Conservation (phyloP, 2,888 invertebrate species). For the Coremacera marginata region DNA sequence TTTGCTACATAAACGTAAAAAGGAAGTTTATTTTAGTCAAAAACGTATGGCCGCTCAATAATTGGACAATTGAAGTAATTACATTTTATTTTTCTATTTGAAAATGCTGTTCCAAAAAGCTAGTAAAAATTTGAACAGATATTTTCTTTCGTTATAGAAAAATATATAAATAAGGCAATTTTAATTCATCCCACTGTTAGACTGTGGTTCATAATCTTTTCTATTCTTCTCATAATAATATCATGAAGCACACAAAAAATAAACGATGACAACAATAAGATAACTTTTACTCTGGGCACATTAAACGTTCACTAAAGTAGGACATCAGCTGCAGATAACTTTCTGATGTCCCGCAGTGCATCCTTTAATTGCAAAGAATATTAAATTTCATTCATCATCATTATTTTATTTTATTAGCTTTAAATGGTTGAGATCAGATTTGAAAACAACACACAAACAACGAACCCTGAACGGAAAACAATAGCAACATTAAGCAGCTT, state of each 20-base stretch:
- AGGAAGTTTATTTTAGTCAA: too few relatives aligned
- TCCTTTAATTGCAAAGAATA: constrained; percentile 27
- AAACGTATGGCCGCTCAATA: too few relatives aligned
- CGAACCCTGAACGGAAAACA: background rate
- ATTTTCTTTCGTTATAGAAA: too few relatives aligned
- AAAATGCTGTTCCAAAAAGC: too few relatives aligned
- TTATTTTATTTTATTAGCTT: background rate
- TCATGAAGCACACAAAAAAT: background rate
- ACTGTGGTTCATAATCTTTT: background rate
- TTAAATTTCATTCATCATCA: constrained; percentile 20
- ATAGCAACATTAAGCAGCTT: background rate
- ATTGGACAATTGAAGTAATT: too few relatives aligned
- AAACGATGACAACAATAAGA: background rate
- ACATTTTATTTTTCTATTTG: too few relatives aligned
- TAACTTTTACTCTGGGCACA: background rate
- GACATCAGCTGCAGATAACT: constrained; percentile 33
- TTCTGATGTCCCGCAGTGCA: constrained; percentile 5
- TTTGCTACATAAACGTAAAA: too few relatives aligned
- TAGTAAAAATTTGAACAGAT: too few relatives aligned
- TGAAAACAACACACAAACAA: background rate
- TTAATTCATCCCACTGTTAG: background rate
- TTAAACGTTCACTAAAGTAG: background rate
- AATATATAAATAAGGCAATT: background rate
- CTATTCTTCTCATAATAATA: background rate
- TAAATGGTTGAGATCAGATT: background rate